Evolutionary conservation across 2,797 vertebrate species (phyloP), one percentile per base, ranked within the genome.

Genomic region (Mus caroli): DNA sequence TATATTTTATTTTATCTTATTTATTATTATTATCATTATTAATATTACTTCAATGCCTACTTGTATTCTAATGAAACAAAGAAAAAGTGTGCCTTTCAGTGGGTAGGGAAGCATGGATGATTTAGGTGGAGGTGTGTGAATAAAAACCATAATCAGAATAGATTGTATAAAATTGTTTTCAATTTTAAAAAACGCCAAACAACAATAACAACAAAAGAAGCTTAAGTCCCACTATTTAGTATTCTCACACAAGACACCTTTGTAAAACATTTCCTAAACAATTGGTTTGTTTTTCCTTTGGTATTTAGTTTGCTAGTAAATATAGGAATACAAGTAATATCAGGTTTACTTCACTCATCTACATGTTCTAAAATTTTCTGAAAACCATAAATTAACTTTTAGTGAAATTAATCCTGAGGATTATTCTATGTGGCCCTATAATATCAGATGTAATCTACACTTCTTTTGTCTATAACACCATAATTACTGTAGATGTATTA

Each of bases 401-500:
- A 52, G 34, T 86, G n/a, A 17, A 54, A 88, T 26, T 90, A 50
- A 3, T 10, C 77, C 4, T 62, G 69, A 88, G 62, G 34, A 2
- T 54, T 91, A 89, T 56, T 94, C 58, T 40, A 76, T 69, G 6
- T 91, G 19, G 31, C 76, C 24, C 17, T 69, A 58, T 73, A 78
- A 85, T 85, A 91, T 79, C 37, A 24, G 20, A 52, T 50, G 31
- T 83, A 83, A 73, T 85, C 46, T 90, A 34, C 52, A 67, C 14
- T 92, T 75, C 40, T 93, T 94, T 75, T 90, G 5, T 6, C 28
- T 67, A 0, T 64, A 90, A 78, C 56, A 91, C 4, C 67, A 24
- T 71, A 77, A 83, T 90, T 15, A 56, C 31, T 92, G 28, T 26
- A 79, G 28, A 80, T 83, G 87, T 95, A 69, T 71, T 77, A 95